A percentile compares a stretch with the other conserved stretches of the same genome.
These are phyloP conservation scores for Macropus fuliginosus DNA, from an alignment of 2,797 vertebrate species.

Conservation along the genomic window DNA sequence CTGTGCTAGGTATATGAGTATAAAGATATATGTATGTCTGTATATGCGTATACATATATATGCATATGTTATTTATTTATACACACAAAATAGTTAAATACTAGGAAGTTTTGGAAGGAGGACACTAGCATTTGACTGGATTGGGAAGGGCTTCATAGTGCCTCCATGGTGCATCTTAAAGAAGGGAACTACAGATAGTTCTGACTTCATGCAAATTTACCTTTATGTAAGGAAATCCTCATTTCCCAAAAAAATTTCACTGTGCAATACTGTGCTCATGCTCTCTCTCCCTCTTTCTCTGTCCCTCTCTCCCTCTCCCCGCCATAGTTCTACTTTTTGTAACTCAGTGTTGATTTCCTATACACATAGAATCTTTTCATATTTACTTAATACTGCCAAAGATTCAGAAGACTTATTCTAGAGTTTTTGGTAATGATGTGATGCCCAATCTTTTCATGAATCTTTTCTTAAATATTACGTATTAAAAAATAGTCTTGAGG, in stretches of 20 bases:
- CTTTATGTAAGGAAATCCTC: not conserved
- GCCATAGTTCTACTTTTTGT: not conserved
- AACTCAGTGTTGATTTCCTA: not conserved
- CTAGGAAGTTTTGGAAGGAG: not conserved
- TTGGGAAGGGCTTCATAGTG: not conserved
- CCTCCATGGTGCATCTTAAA: not conserved
- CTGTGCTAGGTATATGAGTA: not conserved
- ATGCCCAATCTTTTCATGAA: not conserved
- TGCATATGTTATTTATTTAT: not conserved
- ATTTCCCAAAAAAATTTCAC: not conserved
- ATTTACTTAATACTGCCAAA: not conserved
- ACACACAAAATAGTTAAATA: not conserved
- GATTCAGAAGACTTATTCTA: not conserved
- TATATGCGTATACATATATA: too few species aligned
- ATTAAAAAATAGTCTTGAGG: not conserved
- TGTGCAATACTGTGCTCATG: not conserved
- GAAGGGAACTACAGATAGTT: not conserved
- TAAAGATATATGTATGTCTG: too few species aligned
- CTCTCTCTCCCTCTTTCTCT: too few species aligned
- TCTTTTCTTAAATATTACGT: not conserved
- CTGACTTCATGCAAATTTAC: not conserved
- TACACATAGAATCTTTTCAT: not conserved
- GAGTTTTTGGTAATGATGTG: not conserved
- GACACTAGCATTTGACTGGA: not conserved
- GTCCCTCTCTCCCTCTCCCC: too few species aligned